A percentile compares a stretch with the other conserved stretches of the same genome.
Conservation (phyloP, 2,113 vertebrate genomes). For the Lates calcarifer region DNA sequence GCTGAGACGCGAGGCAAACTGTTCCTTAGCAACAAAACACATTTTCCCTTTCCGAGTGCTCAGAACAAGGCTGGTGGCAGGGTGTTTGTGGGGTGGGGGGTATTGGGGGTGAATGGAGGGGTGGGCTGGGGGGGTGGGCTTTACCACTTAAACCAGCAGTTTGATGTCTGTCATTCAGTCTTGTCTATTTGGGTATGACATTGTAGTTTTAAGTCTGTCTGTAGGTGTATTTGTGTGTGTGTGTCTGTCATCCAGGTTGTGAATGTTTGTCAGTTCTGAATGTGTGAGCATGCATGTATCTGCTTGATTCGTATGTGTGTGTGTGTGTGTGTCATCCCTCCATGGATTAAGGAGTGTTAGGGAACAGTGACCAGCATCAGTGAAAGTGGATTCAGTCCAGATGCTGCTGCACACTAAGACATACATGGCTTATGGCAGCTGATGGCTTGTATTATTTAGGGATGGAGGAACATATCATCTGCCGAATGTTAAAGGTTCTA, state of each 20-base stretch:
- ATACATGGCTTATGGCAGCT: constrained; percentile 43
- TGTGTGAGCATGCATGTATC: not conserved
- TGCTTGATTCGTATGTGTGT: not conserved
- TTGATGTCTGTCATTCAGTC: constrained; percentile 39
- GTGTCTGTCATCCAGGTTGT: not conserved
- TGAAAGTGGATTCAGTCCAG: constrained; percentile 66
- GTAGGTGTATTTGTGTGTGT: constrained; percentile 8
- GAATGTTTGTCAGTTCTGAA: constrained; percentile 12
- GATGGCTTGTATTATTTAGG: constrained; percentile 30
- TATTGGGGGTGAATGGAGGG: constrained; percentile 18
- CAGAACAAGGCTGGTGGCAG: constrained; percentile 46
- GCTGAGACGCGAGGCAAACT: constrained; percentile 78
- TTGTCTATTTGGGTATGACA: constrained; percentile 24
- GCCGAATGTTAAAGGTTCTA: constrained; percentile 11
- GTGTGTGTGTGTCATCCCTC: constrained; percentile 35
- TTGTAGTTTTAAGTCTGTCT: constrained; percentile 4
- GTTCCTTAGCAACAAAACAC: constrained; percentile 87
- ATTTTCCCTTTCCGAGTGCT: constrained; percentile 68
- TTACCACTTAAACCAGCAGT: constrained; percentile 38
- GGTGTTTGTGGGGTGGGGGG: constrained; percentile 1
- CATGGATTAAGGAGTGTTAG: constrained; percentile 63
- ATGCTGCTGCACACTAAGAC: constrained; percentile 44
- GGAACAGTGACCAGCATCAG: constrained; percentile 74
- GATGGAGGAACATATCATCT: constrained; percentile 16
- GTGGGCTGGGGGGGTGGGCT: not conserved